Conservation (phyloP, 2,113 vertebrate genomes). For the Hippocampus guttulatus region DNA sequence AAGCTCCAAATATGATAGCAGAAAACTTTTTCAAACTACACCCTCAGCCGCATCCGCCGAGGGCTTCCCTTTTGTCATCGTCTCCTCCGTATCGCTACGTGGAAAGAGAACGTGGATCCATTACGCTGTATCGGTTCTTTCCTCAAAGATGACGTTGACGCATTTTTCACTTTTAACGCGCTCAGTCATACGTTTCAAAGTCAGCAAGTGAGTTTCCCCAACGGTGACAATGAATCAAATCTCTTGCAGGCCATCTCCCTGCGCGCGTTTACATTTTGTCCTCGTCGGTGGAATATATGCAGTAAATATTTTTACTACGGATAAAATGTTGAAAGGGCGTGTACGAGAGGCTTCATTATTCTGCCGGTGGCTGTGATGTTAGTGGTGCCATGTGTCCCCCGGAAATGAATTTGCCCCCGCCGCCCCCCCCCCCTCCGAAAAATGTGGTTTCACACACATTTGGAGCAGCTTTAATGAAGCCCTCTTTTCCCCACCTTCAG, state of each 20-base stretch:
- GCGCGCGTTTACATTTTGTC: not conserved
- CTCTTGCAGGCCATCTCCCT: too few species aligned
- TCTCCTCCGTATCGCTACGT: not conserved
- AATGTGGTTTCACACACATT: conserved; percentile 52
- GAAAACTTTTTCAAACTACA: conserved; percentile 24
- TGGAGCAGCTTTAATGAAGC: conserved; percentile 62
- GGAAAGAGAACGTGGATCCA: not conserved
- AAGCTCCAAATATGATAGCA: conserved; percentile 30
- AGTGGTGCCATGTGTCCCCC: conserved; percentile 61
- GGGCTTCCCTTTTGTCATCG: not conserved
- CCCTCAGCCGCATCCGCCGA: conserved; percentile 15
- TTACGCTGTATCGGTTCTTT: not conserved
- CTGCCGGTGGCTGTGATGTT: conserved; percentile 48
- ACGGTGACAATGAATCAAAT: not conserved
- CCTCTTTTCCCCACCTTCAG: conserved; percentile 38
- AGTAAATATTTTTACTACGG: not conserved
- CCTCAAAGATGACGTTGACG: not conserved
- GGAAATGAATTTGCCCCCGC: conserved; percentile 64
- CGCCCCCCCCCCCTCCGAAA: conserved; percentile 28
- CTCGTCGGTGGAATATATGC: not conserved
- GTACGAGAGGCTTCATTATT: conserved; percentile 5
- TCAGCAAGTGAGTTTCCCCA: not conserved
- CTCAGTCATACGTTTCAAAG: not conserved
- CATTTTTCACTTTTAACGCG: not conserved
- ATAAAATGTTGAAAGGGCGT: not conserved